Evolutionary conservation across 1,140 invertebrate genomes (phyloP), one percentile per base, ranked within the genome.

Genomic region (Nymphalis io): DNA sequence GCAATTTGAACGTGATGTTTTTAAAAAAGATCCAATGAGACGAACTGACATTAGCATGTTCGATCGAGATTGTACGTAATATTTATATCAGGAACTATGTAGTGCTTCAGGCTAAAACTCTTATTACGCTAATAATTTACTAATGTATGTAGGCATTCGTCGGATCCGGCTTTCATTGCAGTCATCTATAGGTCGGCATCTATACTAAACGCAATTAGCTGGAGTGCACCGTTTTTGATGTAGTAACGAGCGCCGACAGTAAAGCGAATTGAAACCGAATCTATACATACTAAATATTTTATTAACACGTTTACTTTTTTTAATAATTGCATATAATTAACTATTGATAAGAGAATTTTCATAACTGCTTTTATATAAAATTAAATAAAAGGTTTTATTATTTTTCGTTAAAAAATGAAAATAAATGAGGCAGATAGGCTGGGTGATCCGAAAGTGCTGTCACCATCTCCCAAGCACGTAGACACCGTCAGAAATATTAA

Each of bases 221-320:
- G 78, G 86, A 90, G 88, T 90, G 88, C 85, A 84, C 73, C 84
- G 84, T 89, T 91, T 90, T 91, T 91, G 87, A 91, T 85, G 83
- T 87, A 88, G 84, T 84, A 73, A 78, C 69, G 75, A 82, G 78
- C 76, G 78, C 78, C 73, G 79, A 75, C 76, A 70, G 60, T 40
- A 64, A 59, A 63, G 70, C 78, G 72, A 68, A 75, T 77, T 70
- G 77, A 84, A 77, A 76, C 74, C 79, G 70, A 78, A 79, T 59
- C 68, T 80, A 81, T 82, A 84, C 81, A 84, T 79, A 78, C 82
- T 77, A 75, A 23, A 21, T 63, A 40, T 55, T 18, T 40, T 15
- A 53, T 63, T 63, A 18, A 10, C 20, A 10, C 1, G 8, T 53
- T 53, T 21, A 21, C 13, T 44, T 44, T 44, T n/a, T n/a, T 4